A percentile compares a stretch with the other conserved stretches of the same genome.
phyloP scores from a whole-genome alignment of 2,113 vertebrate species.

The Phoenicopterus ruber region DNA sequence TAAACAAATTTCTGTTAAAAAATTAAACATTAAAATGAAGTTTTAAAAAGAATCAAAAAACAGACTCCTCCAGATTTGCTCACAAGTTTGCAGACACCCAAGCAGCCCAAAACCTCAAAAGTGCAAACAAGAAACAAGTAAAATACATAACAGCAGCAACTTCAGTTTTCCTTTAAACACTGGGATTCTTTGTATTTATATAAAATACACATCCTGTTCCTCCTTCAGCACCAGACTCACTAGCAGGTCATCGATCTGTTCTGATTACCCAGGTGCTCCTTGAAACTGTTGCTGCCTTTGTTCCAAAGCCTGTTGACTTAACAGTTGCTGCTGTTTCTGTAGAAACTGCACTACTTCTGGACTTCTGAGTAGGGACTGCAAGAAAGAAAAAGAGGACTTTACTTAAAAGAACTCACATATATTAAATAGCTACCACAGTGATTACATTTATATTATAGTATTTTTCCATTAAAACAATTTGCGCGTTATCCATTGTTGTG shows the following conservation, averaged over 20 bases:
- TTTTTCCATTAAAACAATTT: not conserved
- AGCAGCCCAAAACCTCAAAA: conserved; percentile 33
- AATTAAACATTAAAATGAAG: conserved; percentile 1
- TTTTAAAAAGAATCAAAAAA: conserved; percentile 1
- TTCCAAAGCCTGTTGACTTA: conserved; percentile 85
- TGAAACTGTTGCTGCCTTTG: conserved; percentile 86
- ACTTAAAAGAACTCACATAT: not conserved
- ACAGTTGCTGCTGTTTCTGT: conserved; percentile 92
- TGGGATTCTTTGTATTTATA: not conserved
- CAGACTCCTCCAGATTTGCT: conserved; percentile 3
- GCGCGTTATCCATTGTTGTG: not conserved
- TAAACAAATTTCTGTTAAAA: not conserved
- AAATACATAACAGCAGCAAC: not conserved
- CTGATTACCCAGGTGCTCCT: conserved; percentile 70
- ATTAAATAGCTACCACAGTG: not conserved
- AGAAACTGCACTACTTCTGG: conserved; percentile 96
- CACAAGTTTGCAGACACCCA: not conserved
- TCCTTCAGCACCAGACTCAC: not conserved
- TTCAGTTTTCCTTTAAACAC: not conserved
- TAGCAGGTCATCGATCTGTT: not conserved
- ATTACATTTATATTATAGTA: not conserved
- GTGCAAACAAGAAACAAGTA: conserved; percentile 44
- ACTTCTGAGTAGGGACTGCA: conserved; percentile 93
- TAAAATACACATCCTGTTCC: not conserved
- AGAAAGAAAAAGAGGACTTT: not conserved